Evolutionary conservation across 2,888 invertebrate species (phyloP), one percentile per base, ranked within the genome.

Genomic region (Pseudoips prasinana): DNA sequence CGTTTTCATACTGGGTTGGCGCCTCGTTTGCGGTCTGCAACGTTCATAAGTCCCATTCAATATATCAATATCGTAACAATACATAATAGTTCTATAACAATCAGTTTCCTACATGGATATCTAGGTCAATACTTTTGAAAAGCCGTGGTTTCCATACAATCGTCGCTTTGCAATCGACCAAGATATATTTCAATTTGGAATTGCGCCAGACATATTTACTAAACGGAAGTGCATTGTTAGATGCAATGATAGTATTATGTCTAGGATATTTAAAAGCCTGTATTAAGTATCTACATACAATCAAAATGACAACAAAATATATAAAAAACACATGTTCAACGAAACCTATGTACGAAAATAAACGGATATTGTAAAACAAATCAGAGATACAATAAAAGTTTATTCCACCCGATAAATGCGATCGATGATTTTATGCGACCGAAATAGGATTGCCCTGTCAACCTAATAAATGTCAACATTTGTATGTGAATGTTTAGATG

Each of bases 131-230:
- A 64, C 65, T 70, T 73, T 73, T 75, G 55, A 65, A 78, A 75
- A 71, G 55, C 62, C 46, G 61, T 64, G 49, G 60, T 61, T 71
- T 68, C 59, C 50, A 62, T 57, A 75, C 73, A 74, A 71, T 71
- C 49, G 71, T 64, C 67, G 72, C 73, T 70, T 64, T 67, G 72
- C 73, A 75, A 63, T 71, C 64, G 62, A 72, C 56, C 68, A 70
- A 76, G 68, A 75, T 61, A 71, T 70, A 73, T 80, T 75, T 83
- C 68, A 79, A 83, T 83, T 82, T 81, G 79, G 76, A 65, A 34
- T 43, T 39, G 40, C 33, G 70, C 80, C 78, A 80, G 72, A 71
- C 64, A 73, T 77, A 71, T 81, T 75, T 73, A 73, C 62, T 73
- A 45, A 47, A 65, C 44, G 47, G 64, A 36, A 65, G 36, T 71